These are phyloP conservation scores for Cherax quadricarinatus DNA, from an alignment of 1,140 invertebrate species.

Conservation along the genomic window DNA sequence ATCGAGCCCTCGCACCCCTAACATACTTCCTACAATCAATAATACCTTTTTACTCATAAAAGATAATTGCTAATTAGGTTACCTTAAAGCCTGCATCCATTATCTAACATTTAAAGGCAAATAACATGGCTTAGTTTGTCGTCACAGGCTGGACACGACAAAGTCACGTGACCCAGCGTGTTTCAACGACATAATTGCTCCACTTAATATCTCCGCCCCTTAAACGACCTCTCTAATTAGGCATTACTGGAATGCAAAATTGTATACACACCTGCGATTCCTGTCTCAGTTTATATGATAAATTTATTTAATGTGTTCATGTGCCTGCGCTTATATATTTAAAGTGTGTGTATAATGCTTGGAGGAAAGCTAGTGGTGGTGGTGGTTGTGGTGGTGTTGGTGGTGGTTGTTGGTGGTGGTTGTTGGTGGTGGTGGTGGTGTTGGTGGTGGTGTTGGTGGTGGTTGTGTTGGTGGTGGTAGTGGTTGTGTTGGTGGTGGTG, in stretches of 20 bases:
- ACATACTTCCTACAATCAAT: too few species aligned
- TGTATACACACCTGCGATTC: conserved; percentile 28
- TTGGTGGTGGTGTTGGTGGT: conserved; percentile 4
- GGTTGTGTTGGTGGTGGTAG: neutral
- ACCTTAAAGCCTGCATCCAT: too few species aligned
- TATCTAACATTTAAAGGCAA: too few species aligned
- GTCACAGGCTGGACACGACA: too few species aligned
- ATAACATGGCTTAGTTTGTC: too few species aligned
- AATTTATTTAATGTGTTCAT: conserved; percentile 32
- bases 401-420: conserved; percentile 13
- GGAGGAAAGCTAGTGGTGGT: conserved; percentile 1
- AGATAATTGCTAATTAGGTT: too few species aligned
- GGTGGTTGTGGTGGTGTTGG: conserved; percentile 29
- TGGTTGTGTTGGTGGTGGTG: neutral
- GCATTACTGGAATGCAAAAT: conserved; percentile 21
- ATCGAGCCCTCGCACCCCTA: too few species aligned
- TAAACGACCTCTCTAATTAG: conserved; percentile 37
- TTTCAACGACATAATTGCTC: conserved; percentile 15
- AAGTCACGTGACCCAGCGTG: conserved; percentile 1
- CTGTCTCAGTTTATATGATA: conserved; percentile 22
- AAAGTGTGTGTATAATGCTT: neutral
- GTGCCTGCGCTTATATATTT: neutral
- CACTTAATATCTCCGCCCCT: conserved; percentile 26
- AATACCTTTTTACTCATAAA: too few species aligned
- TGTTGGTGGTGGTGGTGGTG: neutral